Percentiles rank a stretch among this genome's conserved stretches.
Evolutionary conservation across 30 jellyfish, hydroid and myxozoan genomes (phyloP).

Genomic region (Chrysaora quinquecirrha): DNA sequence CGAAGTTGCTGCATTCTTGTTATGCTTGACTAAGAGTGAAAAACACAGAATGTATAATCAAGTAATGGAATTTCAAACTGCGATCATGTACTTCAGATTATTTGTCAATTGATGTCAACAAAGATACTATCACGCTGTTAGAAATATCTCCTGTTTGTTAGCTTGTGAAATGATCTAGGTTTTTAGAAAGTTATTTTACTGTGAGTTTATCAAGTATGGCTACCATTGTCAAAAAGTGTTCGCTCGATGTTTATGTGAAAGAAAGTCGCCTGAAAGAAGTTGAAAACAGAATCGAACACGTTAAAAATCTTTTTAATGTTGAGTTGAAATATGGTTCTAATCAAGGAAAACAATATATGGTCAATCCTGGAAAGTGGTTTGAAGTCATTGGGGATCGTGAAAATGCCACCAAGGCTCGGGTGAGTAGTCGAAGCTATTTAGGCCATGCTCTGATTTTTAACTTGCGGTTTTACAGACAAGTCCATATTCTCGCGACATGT

Average conservation of each 20-base stretch:
- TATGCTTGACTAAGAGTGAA: constrained; percentile 61
- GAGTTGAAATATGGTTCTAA: constrained; percentile 79
- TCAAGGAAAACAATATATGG: constrained; percentile 96
- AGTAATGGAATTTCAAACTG: neutral
- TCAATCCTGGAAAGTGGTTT: constrained; percentile 92
- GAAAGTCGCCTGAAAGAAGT: constrained; percentile 93
- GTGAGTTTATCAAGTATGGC: constrained; percentile 49
- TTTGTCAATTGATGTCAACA: neutral
- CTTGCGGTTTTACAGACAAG: constrained; percentile 58
- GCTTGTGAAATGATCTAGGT: neutral
- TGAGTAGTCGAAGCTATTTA: constrained; percentile 25
- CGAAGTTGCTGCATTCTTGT: constrained; percentile 17
- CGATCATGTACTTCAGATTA: neutral
- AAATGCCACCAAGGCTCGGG: constrained; percentile 93
- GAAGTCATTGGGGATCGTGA: constrained; percentile 81
- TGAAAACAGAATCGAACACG: constrained; percentile 74
- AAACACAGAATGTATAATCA: neutral
- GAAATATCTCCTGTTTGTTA: neutral
- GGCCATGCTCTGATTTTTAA: constrained; percentile 20
- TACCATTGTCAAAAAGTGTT: constrained; percentile 58
- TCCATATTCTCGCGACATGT: neutral
- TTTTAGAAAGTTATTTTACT: neutral
- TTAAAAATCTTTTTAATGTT: constrained; percentile 78
- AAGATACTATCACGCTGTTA: constrained; percentile 4
- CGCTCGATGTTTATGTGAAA: constrained; percentile 87